Conservation (phyloP, 2,888 invertebrate species). For the Pollenia labialis region DNA sequence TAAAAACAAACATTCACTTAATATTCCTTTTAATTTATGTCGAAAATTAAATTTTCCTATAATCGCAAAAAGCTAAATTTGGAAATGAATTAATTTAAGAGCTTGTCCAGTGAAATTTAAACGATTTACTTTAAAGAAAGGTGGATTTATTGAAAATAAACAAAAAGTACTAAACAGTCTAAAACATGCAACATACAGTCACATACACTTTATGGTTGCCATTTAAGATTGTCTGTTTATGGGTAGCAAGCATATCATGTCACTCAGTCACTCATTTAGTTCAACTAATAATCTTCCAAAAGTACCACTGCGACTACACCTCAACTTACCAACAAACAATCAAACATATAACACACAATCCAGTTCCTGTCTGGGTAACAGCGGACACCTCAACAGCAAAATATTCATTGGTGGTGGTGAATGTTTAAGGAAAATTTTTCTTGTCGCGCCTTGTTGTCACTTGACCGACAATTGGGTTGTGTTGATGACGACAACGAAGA, state of each 20-base stretch:
- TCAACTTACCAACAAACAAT: background rate
- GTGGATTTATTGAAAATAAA: background rate
- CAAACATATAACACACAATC: background rate
- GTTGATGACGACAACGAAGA: constrained; percentile 23
- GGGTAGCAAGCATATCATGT: constrained; percentile 65
- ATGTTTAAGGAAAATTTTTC: constrained; percentile 53
- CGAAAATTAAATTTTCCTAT: background rate
- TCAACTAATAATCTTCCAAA: constrained; percentile 46
- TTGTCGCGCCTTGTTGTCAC: constrained; percentile 70
- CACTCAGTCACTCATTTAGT: constrained; percentile 57
- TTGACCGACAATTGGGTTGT: constrained; percentile 54
- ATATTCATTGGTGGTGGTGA: constrained; percentile 33
- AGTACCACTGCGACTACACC: constrained; percentile 28
- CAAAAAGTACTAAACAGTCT: background rate
- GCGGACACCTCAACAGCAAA: constrained; percentile 18
- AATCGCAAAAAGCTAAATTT: background rate
- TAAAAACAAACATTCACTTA: no score
- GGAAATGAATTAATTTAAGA: constrained; percentile 21
- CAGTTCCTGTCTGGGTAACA: background rate
- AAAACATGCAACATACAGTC: constrained; percentile 17
- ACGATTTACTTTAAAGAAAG: constrained; percentile 1
- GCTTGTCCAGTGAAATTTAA: constrained; percentile 3
- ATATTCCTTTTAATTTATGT: background rate
- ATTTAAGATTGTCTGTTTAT: constrained; percentile 62
- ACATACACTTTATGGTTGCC: constrained; percentile 66